Evolutionary conservation across 2,797 vertebrate genomes (phyloP).

Genomic region (Podarcis lilfordi): DNA sequence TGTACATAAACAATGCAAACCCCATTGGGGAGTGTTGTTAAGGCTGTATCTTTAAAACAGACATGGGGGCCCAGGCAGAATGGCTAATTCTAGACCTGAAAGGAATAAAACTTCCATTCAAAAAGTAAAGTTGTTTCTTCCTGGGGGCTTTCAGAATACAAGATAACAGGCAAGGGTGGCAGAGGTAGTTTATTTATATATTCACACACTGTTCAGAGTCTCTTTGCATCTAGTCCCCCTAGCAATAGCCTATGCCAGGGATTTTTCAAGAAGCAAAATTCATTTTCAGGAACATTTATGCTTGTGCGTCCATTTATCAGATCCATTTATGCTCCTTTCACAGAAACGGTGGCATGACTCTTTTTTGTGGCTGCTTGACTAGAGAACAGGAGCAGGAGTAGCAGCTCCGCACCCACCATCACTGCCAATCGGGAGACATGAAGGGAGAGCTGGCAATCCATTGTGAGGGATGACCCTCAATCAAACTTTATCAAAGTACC

Average conservation of each 20-base stretch:
- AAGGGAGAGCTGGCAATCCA: neutral
- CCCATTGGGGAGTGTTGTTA: conserved; percentile 29
- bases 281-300: neutral
- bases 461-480: neutral
- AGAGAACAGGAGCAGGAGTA: neutral
- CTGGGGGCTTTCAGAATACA: neutral
- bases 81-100: neutral
- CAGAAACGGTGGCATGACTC: neutral
- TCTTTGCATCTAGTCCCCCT: neutral
- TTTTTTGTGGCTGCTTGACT: neutral
- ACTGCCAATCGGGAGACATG: neutral
- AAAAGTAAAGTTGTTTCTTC: conserved; percentile 24
- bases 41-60: conserved; percentile 34
- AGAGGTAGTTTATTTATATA: neutral
- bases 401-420: neutral
- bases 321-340: neutral
- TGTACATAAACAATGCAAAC: conserved; percentile 36
- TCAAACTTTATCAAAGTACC: too few species aligned
- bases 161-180: neutral
- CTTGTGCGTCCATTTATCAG: neutral
- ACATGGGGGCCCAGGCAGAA: neutral
- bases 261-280: too few species aligned
- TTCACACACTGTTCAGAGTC: neutral
- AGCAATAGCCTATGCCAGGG: neutral
- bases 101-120: neutral